Conservation (phyloP, 1,140 invertebrate species). For the Steinernema khuongi region DNA sequence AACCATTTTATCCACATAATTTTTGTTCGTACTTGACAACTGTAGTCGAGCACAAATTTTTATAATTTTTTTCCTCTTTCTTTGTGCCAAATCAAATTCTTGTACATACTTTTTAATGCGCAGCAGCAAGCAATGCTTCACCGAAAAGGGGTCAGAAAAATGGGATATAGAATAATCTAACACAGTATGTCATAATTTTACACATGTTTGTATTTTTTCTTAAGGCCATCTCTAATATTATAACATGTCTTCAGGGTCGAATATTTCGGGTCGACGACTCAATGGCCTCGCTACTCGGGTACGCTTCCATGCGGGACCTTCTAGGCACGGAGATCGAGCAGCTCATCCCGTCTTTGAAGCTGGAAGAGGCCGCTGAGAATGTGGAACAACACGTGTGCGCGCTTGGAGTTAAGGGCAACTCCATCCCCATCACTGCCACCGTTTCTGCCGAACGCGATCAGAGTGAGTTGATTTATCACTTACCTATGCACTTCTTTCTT, state of each 20-base stretch:
- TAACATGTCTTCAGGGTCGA: background rate
- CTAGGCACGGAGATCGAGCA: constrained; percentile 45
- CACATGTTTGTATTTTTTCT: too few species aligned
- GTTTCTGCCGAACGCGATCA: background rate
- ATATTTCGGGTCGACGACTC: constrained; percentile 47
- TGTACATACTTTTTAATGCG: too few species aligned
- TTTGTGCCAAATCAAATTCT: too few species aligned
- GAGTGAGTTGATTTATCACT: background rate
- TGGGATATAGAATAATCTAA: too few species aligned
- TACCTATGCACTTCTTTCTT: too few species aligned
- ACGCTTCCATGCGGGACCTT: constrained; percentile 44
- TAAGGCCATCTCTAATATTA: too few species aligned
- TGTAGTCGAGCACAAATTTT: too few species aligned
- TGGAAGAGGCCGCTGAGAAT: constrained; percentile 2
- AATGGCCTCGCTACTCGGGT: constrained; percentile 43
- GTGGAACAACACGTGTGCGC: constrained; percentile 1
- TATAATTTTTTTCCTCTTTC: too few species aligned
- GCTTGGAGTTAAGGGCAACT: background rate
- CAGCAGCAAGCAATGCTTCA: too few species aligned
- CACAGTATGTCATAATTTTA: too few species aligned
- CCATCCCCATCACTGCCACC: background rate
- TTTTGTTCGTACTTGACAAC: too few species aligned
- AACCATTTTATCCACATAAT: background rate
- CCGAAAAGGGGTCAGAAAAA: too few species aligned
- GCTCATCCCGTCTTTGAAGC: constrained; percentile 39